These are phyloP conservation scores for Petrophora chlorosata DNA, from an alignment of 2,888 invertebrate genomes.

Conservation along the genomic window DNA sequence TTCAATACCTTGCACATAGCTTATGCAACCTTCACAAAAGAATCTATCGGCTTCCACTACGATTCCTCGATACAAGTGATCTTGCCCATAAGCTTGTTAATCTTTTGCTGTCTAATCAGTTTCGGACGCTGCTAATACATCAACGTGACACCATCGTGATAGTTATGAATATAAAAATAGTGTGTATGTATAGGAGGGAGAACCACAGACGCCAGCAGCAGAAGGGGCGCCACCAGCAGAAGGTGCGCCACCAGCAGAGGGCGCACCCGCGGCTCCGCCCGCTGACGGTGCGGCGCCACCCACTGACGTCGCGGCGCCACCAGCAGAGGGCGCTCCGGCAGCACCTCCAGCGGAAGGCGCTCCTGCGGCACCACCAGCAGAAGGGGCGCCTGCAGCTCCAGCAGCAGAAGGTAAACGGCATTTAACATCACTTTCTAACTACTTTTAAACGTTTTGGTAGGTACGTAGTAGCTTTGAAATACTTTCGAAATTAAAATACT, in stretches of 20 bases:
- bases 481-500: too few species aligned
- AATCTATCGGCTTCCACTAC: too few species aligned
- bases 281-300: slow-evolving; percentile 4
- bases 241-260: slow-evolving; percentile 7
- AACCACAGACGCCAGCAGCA: slow-evolving; percentile 3
- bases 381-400: slow-evolving; percentile 45
- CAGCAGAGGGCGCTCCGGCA: slow-evolving; percentile 50
- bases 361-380: slow-evolving; percentile 42
- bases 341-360: slow-evolving; percentile 35
- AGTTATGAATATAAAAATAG: background rate
- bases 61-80: too few species aligned
- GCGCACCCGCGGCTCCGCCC: background rate
- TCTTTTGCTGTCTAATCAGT: background rate
- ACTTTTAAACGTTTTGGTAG: background rate
- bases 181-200: slow-evolving; percentile 16
- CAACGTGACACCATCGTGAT: too few species aligned
- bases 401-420: slow-evolving; percentile 48
- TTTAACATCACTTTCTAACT: background rate
- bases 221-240: slow-evolving; percentile 6
- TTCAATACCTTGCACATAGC: too few species aligned
- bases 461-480: too few species aligned
- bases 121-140: background rate
- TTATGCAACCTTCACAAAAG: too few species aligned
- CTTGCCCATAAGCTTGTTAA: slow-evolving; percentile 1
- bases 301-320: slow-evolving; percentile 16